phyloP scores from a whole-genome alignment of 2,113 vertebrate species.

The Atrichornis clamosus region DNA sequence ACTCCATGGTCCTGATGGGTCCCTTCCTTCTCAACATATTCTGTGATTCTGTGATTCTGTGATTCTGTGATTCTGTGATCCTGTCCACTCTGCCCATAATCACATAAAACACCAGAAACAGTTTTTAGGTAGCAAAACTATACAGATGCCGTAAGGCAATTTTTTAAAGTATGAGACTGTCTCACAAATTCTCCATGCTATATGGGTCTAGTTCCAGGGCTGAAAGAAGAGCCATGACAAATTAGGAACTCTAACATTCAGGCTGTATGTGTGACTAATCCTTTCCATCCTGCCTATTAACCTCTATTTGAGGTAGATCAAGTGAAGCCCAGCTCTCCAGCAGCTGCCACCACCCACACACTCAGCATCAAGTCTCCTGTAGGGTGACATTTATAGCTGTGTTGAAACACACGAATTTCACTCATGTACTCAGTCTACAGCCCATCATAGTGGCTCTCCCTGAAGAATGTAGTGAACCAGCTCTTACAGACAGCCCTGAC shows the following conservation, averaged over 20 bases:
- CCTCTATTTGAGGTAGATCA: not conserved
- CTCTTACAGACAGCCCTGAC: not conserved
- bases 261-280: not conserved
- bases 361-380: not conserved
- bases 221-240: not conserved
- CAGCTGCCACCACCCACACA: not conserved
- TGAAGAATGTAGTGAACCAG: not conserved
- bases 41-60: not conserved
- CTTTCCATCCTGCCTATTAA: not conserved
- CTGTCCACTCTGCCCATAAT: not conserved
- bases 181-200: not conserved
- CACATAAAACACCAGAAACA: not conserved
- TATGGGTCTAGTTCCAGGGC: not conserved
- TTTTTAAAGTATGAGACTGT: not conserved
- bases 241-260: not conserved
- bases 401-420: not conserved
- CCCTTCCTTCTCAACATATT: not conserved
- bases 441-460: not conserved
- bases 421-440: not conserved
- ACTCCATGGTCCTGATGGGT: not conserved
- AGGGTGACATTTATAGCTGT: not conserved
- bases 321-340: not conserved
- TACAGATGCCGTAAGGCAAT: not conserved
- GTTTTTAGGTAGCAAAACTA: not conserved
- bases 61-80: not conserved